phyloP scores from a whole-genome alignment of 2,888 invertebrate species.

The Andrena bicolor region DNA sequence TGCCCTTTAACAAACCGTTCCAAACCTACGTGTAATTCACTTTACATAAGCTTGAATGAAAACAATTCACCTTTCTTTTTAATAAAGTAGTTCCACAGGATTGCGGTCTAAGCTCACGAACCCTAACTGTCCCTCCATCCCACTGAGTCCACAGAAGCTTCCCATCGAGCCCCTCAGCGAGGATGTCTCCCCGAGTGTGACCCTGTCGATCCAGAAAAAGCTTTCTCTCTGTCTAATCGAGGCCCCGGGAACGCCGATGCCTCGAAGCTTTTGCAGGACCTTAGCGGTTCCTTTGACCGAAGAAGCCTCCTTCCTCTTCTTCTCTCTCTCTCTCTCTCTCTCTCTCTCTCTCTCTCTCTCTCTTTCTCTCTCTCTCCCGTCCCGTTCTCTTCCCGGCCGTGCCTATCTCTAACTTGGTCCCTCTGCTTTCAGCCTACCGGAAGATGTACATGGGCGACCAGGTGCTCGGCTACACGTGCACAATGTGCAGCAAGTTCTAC shows the following conservation, averaged over 20 bases:
- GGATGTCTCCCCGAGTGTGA: background rate
- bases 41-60: background rate
- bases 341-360: background rate
- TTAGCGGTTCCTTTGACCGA: conserved; percentile 43
- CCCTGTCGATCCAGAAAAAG: background rate
- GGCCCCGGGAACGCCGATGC: background rate
- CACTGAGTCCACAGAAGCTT: background rate
- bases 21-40: background rate
- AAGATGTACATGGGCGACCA: conserved; percentile 84
- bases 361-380: background rate
- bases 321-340: background rate
- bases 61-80: background rate
- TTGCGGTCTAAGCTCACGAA: conserved; percentile 18
- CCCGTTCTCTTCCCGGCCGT: background rate
- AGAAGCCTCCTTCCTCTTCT: background rate
- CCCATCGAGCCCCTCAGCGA: background rate
- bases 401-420: conserved; percentile 62
- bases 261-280: conserved; percentile 23
- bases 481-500: conserved; percentile 85
- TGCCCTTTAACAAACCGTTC: background rate
- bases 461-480: conserved; percentile 84
- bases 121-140: conserved; percentile 5
- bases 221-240: conserved; percentile 19
- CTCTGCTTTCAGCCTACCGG: conserved; percentile 83
- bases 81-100: conserved; percentile 43